A percentile compares a stretch with the other conserved stretches of the same genome.
phyloP scores from a whole-genome alignment of 2,113 vertebrate genomes.

The Engystomops pustulosus region DNA sequence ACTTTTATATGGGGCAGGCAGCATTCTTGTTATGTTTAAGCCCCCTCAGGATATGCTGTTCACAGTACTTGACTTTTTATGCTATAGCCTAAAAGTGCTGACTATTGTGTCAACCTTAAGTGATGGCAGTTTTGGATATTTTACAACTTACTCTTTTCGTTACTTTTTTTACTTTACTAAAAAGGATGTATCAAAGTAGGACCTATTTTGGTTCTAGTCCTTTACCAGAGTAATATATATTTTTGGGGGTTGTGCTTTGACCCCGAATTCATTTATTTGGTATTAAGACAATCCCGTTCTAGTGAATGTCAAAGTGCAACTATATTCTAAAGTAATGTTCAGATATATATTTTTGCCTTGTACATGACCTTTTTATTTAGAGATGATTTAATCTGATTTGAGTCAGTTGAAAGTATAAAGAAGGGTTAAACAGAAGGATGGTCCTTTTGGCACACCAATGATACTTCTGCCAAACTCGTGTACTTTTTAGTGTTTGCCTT shows the following conservation, averaged over 20 bases:
- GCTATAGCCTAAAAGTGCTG: slow-evolving; percentile 39
- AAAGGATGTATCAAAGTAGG: background rate
- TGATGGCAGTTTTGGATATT: background rate
- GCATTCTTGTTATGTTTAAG: slow-evolving; percentile 13
- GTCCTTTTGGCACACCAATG: background rate
- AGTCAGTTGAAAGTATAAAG: background rate
- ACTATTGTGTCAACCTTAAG: slow-evolving; percentile 13
- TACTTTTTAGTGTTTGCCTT: slow-evolving; percentile 41
- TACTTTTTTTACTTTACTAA: background rate
- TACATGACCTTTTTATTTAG: too few relatives aligned
- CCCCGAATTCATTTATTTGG: background rate
- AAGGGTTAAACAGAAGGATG: slow-evolving; percentile 27
- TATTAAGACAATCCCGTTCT: too few relatives aligned
- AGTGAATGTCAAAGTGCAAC: too few relatives aligned
- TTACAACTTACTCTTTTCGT: background rate
- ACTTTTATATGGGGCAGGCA: slow-evolving; percentile 29
- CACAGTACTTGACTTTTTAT: slow-evolving; percentile 39
- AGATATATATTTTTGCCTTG: too few relatives aligned
- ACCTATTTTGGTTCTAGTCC: background rate
- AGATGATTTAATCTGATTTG: too few relatives aligned
- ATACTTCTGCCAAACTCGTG: slow-evolving; percentile 38
- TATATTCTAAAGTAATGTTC: too few relatives aligned
- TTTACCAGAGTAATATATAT: background rate
- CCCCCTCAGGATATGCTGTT: slow-evolving; percentile 27
- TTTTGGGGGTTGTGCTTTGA: background rate